Conservation (phyloP, 2,797 vertebrate genomes). For the Astyanax mexicanus region DNA sequence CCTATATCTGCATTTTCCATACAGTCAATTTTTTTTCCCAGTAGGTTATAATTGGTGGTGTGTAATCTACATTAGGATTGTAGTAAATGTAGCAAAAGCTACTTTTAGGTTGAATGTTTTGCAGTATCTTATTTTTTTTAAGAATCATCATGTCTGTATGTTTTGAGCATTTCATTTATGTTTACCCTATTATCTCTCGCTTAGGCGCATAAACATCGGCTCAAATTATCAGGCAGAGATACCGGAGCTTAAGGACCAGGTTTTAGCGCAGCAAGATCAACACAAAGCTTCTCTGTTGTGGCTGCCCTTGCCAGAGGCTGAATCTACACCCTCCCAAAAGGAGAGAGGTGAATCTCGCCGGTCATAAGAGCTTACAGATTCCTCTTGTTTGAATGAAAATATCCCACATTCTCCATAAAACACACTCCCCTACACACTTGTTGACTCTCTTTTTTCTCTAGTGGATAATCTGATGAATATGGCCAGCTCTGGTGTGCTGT, state of each 20-base stretch:
- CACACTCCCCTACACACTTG: background rate
- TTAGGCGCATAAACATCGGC: constrained; percentile 96
- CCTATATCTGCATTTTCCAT: too few relatives aligned
- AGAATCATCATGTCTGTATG: background rate
- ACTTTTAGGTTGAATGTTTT: too few relatives aligned
- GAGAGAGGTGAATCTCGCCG: constrained; percentile 77
- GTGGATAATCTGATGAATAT: constrained; percentile 92
- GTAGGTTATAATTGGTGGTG: too few relatives aligned
- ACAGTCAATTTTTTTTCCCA: too few relatives aligned
- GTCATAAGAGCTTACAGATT: background rate
- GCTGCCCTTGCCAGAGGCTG: constrained; percentile 79
- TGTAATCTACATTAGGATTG: too few relatives aligned
- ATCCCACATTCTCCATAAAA: background rate
- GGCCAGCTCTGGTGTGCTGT: constrained; percentile 93
- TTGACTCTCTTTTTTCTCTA: constrained; percentile 56
- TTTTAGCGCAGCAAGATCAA: constrained; percentile 81
- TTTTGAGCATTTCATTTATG: background rate
- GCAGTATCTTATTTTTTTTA: background rate
- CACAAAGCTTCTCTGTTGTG: constrained; percentile 90
- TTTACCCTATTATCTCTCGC: background rate
- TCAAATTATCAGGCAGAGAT: constrained; percentile 94
- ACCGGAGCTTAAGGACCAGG: constrained; percentile 82
- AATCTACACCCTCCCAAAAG: constrained; percentile 77
- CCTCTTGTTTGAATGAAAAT: constrained; percentile 35
- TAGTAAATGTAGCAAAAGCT: too few relatives aligned